phyloP scores from a whole-genome alignment of 2,888 invertebrate genomes.

The Abscondita cerata region DNA sequence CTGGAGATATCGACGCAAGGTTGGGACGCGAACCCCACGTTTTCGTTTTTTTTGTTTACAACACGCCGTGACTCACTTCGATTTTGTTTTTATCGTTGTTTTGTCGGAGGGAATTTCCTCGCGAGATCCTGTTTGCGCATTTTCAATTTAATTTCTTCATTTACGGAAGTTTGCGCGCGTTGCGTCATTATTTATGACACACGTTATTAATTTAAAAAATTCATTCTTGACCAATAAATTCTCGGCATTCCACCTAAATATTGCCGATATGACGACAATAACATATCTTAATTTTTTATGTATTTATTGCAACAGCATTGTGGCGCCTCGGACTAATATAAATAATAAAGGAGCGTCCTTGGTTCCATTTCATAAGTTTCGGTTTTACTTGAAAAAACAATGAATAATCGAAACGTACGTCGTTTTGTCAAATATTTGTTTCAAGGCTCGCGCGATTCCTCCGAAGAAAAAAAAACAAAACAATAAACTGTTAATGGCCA shows the following conservation, averaged over 20 bases:
- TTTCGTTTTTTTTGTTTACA: too few relatives aligned
- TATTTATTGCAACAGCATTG: neutral
- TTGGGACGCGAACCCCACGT: neutral
- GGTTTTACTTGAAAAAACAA: constrained; percentile 9
- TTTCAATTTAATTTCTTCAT: neutral
- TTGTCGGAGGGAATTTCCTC: constrained; percentile 4
- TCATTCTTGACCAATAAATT: neutral
- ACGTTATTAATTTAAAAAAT: neutral
- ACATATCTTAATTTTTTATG: neutral
- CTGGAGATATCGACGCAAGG: neutral
- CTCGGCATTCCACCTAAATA: neutral
- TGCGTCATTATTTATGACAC: constrained; percentile 8
- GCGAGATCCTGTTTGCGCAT: too few relatives aligned
- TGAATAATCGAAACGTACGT: constrained; percentile 3
- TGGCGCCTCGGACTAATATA: constrained; percentile 10
- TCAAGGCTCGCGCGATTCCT: too few relatives aligned
- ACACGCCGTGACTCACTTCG: constrained; percentile 2
- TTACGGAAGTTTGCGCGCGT: neutral
- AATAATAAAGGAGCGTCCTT: constrained; percentile 4
- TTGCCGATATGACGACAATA: neutral
- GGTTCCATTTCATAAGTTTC: constrained; percentile 11
- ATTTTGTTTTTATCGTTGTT: neutral
- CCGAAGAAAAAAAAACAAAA: too few relatives aligned
- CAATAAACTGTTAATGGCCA: too few relatives aligned
- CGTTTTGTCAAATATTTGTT: too few relatives aligned